These are phyloP conservation scores for Pollimyrus isidori DNA, from an alignment of 2,113 vertebrate genomes.

Conservation along the genomic window DNA sequence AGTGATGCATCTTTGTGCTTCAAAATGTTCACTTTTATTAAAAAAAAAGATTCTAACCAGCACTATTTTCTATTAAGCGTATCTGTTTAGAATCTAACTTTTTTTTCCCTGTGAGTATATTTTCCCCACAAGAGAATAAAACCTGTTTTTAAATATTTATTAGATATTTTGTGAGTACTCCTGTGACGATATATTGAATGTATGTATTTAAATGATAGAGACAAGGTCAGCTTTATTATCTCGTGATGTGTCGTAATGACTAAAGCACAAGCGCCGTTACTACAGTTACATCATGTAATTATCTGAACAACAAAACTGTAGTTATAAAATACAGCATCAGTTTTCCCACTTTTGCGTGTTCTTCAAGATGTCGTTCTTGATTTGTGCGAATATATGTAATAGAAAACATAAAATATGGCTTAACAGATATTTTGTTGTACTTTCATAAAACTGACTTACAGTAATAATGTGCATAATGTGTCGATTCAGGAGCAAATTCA, in stretches of 20 bases:
- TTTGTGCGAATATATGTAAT: not conserved
- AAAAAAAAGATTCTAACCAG: not conserved
- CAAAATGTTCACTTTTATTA: not conserved
- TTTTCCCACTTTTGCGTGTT: not conserved
- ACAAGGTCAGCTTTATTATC: not conserved
- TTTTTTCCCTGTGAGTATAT: not conserved
- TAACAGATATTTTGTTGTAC: not conserved
- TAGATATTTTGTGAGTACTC: not conserved
- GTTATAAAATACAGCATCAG: not conserved
- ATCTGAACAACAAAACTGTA: not conserved
- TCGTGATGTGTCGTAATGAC: not conserved
- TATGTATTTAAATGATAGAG: not conserved
- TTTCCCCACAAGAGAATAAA: not conserved
- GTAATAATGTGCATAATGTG: not conserved
- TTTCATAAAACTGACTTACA: not conserved
- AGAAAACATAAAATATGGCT: not conserved
- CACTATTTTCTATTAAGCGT: not conserved
- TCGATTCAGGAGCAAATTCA: not conserved
- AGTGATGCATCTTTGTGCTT: not conserved
- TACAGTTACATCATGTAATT: not conserved
- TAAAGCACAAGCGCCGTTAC: not conserved
- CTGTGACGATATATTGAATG: not conserved
- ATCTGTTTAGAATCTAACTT: not conserved
- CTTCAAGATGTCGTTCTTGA: not conserved
- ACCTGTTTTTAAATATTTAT: not conserved